A percentile compares a stretch with the other conserved stretches of the same genome.
Evolutionary conservation across 2,113 vertebrate species (phyloP).

Genomic region (Aplodontia rufa): DNA sequence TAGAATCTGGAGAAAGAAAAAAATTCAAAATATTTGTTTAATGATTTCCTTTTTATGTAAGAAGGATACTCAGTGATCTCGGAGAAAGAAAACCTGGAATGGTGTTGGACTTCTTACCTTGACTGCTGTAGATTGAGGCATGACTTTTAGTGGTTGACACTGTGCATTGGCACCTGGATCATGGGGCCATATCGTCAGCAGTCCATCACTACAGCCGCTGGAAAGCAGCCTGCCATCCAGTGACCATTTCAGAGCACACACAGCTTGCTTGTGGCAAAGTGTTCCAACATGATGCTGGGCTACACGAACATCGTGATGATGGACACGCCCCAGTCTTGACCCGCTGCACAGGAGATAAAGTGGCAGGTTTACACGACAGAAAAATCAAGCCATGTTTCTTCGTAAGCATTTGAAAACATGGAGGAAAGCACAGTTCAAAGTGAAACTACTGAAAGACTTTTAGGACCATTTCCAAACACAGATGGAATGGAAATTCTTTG

Average conservation of each 20-base stretch:
- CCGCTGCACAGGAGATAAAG: conserved; percentile 80
- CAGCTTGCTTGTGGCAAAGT: conserved; percentile 70
- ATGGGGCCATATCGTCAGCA: conserved; percentile 84
- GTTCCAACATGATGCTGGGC: conserved; percentile 76
- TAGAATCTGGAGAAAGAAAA: neutral
- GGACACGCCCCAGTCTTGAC: conserved; percentile 84
- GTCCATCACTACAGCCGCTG: conserved; percentile 84
- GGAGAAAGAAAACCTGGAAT: neutral
- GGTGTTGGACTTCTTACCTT: conserved; percentile 81
- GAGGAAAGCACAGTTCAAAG: neutral
- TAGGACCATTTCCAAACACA: neutral
- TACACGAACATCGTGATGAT: conserved; percentile 83
- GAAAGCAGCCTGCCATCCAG: conserved; percentile 80
- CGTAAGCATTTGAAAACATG: neutral
- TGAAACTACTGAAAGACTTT: neutral
- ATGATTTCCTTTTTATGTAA: neutral
- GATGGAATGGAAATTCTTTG: neutral
- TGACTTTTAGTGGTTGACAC: conserved; percentile 71
- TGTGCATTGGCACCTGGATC: conserved; percentile 70
- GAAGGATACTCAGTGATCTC: neutral
- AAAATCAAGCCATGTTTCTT: neutral
- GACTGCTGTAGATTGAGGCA: conserved; percentile 84
- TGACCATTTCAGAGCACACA: conserved; percentile 89
- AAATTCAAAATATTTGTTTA: neutral
- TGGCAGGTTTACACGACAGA: neutral